These are phyloP conservation scores for Calameuta filiformis DNA, from an alignment of 2,888 invertebrate species.

Conservation along the genomic window DNA sequence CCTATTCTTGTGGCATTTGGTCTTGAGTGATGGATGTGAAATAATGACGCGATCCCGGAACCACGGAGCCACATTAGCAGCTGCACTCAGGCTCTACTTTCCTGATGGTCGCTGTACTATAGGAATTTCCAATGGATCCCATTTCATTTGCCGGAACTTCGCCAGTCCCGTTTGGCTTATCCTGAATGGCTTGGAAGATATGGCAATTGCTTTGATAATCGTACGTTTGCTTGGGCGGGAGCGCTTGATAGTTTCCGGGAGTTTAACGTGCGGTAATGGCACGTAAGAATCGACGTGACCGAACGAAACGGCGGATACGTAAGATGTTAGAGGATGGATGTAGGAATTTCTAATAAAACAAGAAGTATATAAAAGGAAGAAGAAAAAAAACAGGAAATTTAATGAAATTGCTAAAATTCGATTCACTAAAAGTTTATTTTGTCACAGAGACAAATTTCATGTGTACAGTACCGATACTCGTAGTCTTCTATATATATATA, in stretches of 20 bases:
- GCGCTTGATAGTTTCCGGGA: not conserved
- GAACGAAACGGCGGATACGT: not conserved
- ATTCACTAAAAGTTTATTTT: slow-evolving; percentile 64
- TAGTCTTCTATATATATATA: slow-evolving; percentile 29
- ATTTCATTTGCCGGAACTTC: not conserved
- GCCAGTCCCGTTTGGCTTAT: not conserved
- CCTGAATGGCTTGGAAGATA: not conserved
- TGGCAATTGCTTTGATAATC: not conserved
- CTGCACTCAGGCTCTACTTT: slow-evolving; percentile 13
- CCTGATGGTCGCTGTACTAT: not conserved
- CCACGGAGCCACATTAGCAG: slow-evolving; percentile 39
- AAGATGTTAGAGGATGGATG: not conserved
- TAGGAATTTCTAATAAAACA: slow-evolving; percentile 16
- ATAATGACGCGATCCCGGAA: slow-evolving; percentile 39
- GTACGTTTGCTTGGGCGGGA: not conserved
- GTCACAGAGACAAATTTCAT: slow-evolving; percentile 52
- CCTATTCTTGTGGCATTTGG: not conserved
- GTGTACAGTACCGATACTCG: slow-evolving; percentile 49
- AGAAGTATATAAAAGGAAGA: not conserved
- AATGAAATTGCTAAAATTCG: slow-evolving; percentile 24
- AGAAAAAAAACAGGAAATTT: not conserved
- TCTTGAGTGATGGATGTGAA: slow-evolving; percentile 42
- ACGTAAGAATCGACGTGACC: not conserved
- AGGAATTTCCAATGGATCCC: not conserved
- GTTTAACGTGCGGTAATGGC: not conserved